These are phyloP conservation scores for Lethenteron reissneri DNA, from an alignment of 2,113 vertebrate genomes.

Conservation along the genomic window DNA sequence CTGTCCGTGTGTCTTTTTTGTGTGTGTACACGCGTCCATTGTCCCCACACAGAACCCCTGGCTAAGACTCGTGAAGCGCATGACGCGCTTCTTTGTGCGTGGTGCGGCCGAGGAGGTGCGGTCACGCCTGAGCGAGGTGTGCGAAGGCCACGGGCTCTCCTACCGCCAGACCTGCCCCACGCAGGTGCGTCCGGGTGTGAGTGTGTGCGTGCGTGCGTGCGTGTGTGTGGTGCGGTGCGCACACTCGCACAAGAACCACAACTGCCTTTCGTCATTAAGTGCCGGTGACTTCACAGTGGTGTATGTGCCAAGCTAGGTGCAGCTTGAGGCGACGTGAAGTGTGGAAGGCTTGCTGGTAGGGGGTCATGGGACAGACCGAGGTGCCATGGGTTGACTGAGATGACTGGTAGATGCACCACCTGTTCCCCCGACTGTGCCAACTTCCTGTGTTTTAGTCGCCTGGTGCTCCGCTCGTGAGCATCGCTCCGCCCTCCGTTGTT, in stretches of 20 bases:
- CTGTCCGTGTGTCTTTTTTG: too few relatives aligned
- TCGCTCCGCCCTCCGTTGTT: too few relatives aligned
- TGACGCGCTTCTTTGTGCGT: slow-evolving; percentile 68
- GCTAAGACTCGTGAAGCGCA: slow-evolving; percentile 66
- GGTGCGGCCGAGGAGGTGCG: slow-evolving; percentile 37
- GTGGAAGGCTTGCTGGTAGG: not conserved
- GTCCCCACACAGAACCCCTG: slow-evolving; percentile 34
- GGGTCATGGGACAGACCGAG: not conserved
- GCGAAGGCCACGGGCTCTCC: slow-evolving; percentile 41
- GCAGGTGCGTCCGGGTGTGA: slow-evolving; percentile 27
- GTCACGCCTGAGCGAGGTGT: slow-evolving; percentile 38
- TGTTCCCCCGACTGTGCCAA: too few relatives aligned
- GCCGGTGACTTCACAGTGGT: not conserved
- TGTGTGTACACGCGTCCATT: too few relatives aligned
- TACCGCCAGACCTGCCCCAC: slow-evolving; percentile 62
- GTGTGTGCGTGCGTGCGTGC: not conserved
- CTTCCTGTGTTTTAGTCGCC: too few relatives aligned
- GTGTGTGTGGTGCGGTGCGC: not conserved
- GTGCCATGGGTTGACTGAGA: too few relatives aligned
- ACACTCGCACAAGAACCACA: not conserved
- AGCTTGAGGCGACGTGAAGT: not conserved
- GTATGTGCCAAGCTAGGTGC: not conserved
- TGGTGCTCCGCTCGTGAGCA: too few relatives aligned
- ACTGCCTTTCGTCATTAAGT: not conserved
- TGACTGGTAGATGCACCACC: too few relatives aligned